Conservation (phyloP, 2,888 invertebrate genomes). For the Cerastis rubricosa region DNA sequence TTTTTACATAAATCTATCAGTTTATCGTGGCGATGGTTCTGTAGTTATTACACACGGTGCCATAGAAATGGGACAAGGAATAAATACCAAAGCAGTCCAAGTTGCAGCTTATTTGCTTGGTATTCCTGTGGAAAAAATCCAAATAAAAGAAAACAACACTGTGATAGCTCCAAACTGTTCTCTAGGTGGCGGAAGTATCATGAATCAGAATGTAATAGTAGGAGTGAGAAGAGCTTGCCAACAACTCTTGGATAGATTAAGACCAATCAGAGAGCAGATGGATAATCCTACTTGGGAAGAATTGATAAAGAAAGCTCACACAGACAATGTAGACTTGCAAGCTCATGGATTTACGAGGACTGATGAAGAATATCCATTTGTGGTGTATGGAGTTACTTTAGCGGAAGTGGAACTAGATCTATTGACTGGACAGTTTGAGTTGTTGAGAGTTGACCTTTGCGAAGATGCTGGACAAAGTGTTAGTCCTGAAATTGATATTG, state of each 20-base stretch:
- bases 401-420: constrained; percentile 76
- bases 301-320: constrained; percentile 89
- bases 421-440: constrained; percentile 93
- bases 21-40: constrained; percentile 92
- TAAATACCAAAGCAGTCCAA: constrained; percentile 94
- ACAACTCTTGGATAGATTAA: constrained; percentile 71
- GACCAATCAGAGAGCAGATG: constrained; percentile 86
- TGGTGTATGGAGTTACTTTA: constrained; percentile 52
- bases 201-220: constrained; percentile 82
- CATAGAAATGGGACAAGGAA: constrained; percentile 94
- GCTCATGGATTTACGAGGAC: constrained; percentile 92
- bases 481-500: constrained; percentile 92
- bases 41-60: constrained; percentile 93
- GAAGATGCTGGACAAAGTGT: constrained; percentile 93
- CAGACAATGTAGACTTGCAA: constrained; percentile 88
- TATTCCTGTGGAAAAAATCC: constrained; percentile 59
- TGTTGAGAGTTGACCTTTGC: constrained; percentile 92
- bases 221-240: constrained; percentile 71
- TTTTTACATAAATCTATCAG: constrained; percentile 88
- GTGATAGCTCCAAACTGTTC: constrained; percentile 56
- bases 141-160: constrained; percentile 61
- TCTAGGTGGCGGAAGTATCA: constrained; percentile 57
- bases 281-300: constrained; percentile 89
- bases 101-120: constrained; percentile 76
- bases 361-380: constrained; percentile 42